Evolutionary conservation across 2,888 invertebrate genomes (phyloP).

Genomic region (Zygothrica quintamaculata): DNA sequence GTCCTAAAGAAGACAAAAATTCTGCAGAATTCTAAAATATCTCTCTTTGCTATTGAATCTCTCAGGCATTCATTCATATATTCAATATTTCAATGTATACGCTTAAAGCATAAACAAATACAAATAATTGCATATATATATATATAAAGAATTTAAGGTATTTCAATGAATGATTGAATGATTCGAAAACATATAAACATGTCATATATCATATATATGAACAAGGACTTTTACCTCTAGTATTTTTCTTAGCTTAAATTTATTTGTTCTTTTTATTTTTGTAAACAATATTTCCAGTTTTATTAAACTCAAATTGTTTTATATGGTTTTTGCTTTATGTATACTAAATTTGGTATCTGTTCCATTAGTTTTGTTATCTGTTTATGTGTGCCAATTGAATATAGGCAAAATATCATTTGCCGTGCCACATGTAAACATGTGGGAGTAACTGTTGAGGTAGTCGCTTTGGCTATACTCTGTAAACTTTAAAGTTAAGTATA

Average conservation of each 20-base stretch:
- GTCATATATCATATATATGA: no score
- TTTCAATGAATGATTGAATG: neutral
- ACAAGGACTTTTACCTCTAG: neutral
- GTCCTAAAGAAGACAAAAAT: no score
- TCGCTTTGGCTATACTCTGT: no score
- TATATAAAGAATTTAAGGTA: no score
- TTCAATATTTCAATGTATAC: no score
- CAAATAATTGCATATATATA: slow-evolving; percentile 21
- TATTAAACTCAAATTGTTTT: slow-evolving; percentile 15
- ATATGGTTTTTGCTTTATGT: slow-evolving; percentile 17
- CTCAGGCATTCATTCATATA: no score
- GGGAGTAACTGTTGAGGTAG: no score
- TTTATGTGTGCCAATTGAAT: slow-evolving; percentile 32
- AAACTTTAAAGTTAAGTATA: no score
- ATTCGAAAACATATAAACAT: slow-evolving; percentile 4
- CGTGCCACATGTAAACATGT: neutral
- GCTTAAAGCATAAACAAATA: no score
- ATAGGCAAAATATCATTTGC: slow-evolving; percentile 9
- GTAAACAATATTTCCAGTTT: slow-evolving; percentile 16
- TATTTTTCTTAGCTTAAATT: no score
- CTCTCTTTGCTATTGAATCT: no score
- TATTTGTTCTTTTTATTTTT: slow-evolving; percentile 2
- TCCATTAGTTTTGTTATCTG: slow-evolving; percentile 15
- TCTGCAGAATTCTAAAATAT: no score
- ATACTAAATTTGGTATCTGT: slow-evolving; percentile 19